Evolutionary conservation across 2,113 vertebrate species (phyloP).

Genomic region (Heterotilapia buettikoferi): DNA sequence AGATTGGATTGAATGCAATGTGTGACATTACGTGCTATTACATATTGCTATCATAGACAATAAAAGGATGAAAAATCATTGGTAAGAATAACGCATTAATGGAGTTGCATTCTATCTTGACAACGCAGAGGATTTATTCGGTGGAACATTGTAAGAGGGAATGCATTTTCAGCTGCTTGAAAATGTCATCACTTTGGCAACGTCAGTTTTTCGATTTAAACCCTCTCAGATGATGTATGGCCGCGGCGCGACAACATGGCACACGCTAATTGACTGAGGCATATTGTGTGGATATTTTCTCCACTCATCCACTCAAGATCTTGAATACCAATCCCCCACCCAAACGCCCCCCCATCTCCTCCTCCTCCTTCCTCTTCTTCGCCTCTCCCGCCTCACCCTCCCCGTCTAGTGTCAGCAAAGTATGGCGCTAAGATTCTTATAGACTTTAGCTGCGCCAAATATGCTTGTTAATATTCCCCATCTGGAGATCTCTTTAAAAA

Average conservation of each 20-base stretch:
- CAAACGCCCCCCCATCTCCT: background rate
- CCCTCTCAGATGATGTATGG: slow-evolving; percentile 55
- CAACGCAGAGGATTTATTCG: slow-evolving; percentile 21
- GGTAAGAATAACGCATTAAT: slow-evolving; percentile 11
- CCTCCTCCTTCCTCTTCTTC: too few species aligned
- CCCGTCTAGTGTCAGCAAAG: slow-evolving; percentile 19
- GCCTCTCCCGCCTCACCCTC: background rate
- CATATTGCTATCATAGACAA: background rate
- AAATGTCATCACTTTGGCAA: slow-evolving; percentile 53
- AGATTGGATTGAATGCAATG: background rate
- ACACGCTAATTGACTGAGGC: slow-evolving; percentile 53
- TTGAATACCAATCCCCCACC: slow-evolving; percentile 26
- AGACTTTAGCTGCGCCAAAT: slow-evolving; percentile 44
- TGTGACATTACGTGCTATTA: background rate
- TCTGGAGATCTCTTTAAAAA: slow-evolving; percentile 60
- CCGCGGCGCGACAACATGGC: slow-evolving; percentile 25
- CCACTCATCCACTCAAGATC: slow-evolving; percentile 34
- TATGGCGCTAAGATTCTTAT: slow-evolving; percentile 32
- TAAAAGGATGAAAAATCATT: background rate
- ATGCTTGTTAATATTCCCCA: slow-evolving; percentile 64
- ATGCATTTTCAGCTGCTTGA: slow-evolving; percentile 35
- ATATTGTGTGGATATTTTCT: slow-evolving; percentile 45
- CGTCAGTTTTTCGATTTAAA: slow-evolving; percentile 50
- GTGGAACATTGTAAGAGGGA: slow-evolving; percentile 6
- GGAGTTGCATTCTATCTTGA: slow-evolving; percentile 21